These are phyloP conservation scores for Athalia rosae DNA, from an alignment of 2,888 invertebrate species.

Conservation along the genomic window DNA sequence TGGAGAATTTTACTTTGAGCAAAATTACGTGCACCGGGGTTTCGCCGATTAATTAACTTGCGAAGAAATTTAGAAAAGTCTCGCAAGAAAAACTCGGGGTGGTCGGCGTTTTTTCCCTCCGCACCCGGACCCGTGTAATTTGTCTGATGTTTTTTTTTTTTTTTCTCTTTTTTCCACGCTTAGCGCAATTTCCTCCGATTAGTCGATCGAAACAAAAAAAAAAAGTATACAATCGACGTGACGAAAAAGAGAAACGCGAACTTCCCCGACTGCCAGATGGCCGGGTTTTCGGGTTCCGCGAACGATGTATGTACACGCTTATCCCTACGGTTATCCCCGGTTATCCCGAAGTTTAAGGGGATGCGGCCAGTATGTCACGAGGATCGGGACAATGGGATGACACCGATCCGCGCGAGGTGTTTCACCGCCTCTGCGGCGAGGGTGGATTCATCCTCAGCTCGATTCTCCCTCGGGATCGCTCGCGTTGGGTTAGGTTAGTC, in stretches of 20 bases:
- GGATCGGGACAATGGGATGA: slow-evolving; percentile 42
- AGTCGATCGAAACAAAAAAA: neutral
- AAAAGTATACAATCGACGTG: neutral
- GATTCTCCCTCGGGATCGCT: slow-evolving; percentile 44
- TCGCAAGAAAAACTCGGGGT: neutral
- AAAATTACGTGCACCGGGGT: neutral
- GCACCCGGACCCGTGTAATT: neutral
- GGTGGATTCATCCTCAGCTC: slow-evolving; percentile 37
- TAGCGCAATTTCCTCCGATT: neutral
- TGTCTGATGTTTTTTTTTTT: no score
- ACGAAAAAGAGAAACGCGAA: neutral
- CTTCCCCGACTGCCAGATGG: slow-evolving; percentile 23
- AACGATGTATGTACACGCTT: slow-evolving; percentile 27
- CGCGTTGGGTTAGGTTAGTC: slow-evolving; percentile 41
- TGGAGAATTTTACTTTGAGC: slow-evolving; percentile 12
- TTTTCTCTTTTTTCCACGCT: no score
- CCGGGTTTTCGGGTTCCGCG: slow-evolving; percentile 18
- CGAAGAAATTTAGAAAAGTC: neutral
- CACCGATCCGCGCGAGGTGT: slow-evolving; percentile 35
- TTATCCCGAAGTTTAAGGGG: slow-evolving; percentile 45
- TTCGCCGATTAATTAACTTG: slow-evolving; percentile 20
- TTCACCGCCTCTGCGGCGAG: neutral
- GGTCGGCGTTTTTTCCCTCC: neutral
- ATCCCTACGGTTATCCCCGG: slow-evolving; percentile 42
- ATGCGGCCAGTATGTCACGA: slow-evolving; percentile 45